These are phyloP conservation scores for Chloroceryle inda DNA, from an alignment of 2,797 vertebrate species.

Conservation along the genomic window DNA sequence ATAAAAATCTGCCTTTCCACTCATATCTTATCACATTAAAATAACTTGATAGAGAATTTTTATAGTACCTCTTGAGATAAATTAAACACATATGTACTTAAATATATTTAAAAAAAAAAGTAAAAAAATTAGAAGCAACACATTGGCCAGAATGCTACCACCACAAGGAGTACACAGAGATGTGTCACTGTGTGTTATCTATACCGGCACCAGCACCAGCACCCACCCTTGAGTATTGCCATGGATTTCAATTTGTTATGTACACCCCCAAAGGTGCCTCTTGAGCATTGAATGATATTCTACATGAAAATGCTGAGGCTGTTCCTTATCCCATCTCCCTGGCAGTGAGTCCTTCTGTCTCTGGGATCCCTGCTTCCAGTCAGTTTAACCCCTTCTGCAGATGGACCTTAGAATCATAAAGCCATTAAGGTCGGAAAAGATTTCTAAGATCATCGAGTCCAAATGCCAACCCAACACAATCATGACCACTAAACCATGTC, in stretches of 20 bases:
- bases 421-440: too few relatives aligned
- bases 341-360: background rate
- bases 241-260: too few relatives aligned
- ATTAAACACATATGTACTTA: background rate
- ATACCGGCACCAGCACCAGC: background rate
- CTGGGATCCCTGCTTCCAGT: background rate
- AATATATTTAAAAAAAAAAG: background rate
- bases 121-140: accelerated
- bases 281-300: too few relatives aligned
- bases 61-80: background rate
- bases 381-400: background rate
- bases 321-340: background rate
- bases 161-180: background rate
- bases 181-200: accelerated
- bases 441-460: too few relatives aligned
- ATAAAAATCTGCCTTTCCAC: background rate
- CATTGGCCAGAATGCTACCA: background rate
- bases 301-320: background rate
- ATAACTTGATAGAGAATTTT: background rate
- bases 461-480: too few relatives aligned
- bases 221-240: background rate
- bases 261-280: background rate
- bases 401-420: too few relatives aligned
- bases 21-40: background rate
- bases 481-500: too few relatives aligned